Evolutionary conservation across 2,797 vertebrate genomes (phyloP), one percentile per base, ranked within the genome.

Genomic region (Centroberyx gerrardi): DNA sequence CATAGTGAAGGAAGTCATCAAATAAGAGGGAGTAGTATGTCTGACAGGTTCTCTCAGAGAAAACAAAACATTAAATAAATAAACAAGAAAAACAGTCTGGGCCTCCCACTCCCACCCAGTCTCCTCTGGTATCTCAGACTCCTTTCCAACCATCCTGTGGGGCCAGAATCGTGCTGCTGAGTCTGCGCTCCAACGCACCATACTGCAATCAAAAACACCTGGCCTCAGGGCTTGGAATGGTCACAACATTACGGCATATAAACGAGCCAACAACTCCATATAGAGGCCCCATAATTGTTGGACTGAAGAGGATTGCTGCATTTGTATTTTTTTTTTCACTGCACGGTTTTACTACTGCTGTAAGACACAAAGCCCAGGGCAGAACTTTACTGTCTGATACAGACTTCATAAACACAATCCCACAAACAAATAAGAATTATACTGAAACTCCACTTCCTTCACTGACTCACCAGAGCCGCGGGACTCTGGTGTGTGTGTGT

Each of bases 251-350:
- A 94, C 92, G 90, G 86, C 93, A 91, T 87, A 93, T 90, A 92
- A 94, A 95, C 87, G 74, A 92, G 90, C 90, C 87, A 88, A 88
- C 84, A 83, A 58, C 89, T 93, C 90, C 90, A 88, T 92, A 91
- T 88, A 86, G 91, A 93, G 93, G 92, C 92, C 92, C 90, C 89
- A 85, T 93, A 94, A 94, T 93, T 93, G 89, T 92, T 92, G 91
- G 84, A 90, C 89, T 86, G 88, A 91, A 87, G 85, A 93, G 86
- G 83, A 92, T 90, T 93, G 90, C 63, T 84, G 76, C 60, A 68
- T 85, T 84, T 81, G 74, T 73, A 72, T 74, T 80, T 78, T 66
- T 72, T 76, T 86, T 84, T 87, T 86, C 83, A 71, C 54, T 79
- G 75, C 77, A 58, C 8, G 13, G 49, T 90, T 92, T 93, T 90